phyloP scores from a whole-genome alignment of 2,888 invertebrate species.

The Sisyra nigra region DNA sequence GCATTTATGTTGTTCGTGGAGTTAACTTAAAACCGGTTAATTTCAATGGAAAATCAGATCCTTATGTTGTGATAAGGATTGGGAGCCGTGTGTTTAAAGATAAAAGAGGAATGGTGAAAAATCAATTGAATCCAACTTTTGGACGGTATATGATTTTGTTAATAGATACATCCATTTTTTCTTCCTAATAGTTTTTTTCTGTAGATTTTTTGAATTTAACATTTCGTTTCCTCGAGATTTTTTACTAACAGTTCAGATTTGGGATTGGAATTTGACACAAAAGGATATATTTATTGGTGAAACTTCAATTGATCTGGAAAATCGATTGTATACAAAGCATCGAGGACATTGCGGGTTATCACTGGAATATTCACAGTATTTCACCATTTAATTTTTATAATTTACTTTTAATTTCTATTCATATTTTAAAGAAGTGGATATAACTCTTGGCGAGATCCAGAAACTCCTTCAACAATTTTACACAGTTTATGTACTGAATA shows the following conservation, averaged over 20 bases:
- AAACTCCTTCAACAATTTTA: slow-evolving; percentile 56
- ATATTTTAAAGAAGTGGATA: slow-evolving; percentile 36
- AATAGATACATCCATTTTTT: too few species aligned
- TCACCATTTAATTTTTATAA: slow-evolving; percentile 10
- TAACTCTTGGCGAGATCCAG: slow-evolving; percentile 61
- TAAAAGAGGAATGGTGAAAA: slow-evolving; percentile 49
- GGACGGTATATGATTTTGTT: too few species aligned
- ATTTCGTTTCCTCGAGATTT: slow-evolving; percentile 62
- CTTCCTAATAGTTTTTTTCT: slow-evolving; percentile 5
- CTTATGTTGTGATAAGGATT: slow-evolving; percentile 55
- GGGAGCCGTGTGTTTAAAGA: slow-evolving; percentile 49
- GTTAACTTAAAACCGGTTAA: slow-evolving; percentile 56
- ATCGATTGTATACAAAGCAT: slow-evolving; percentile 65
- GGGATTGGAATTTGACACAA: slow-evolving; percentile 52
- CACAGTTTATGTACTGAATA: slow-evolving; percentile 51
- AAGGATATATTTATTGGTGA: slow-evolving; percentile 70
- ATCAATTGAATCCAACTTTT: slow-evolving; percentile 68
- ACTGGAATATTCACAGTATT: slow-evolving; percentile 48
- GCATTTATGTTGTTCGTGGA: slow-evolving; percentile 64
- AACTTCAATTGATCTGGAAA: slow-evolving; percentile 74
- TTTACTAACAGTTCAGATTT: slow-evolving; percentile 51
- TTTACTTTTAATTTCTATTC: background rate
- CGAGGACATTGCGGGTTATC: slow-evolving; percentile 65
- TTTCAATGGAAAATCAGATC: slow-evolving; percentile 54
- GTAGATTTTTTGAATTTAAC: slow-evolving; percentile 57